These are phyloP conservation scores for Chondrosia reniformis DNA, from an alignment of 37 sponge, comb jelly and placozoan genomes.

Conservation along the genomic window DNA sequence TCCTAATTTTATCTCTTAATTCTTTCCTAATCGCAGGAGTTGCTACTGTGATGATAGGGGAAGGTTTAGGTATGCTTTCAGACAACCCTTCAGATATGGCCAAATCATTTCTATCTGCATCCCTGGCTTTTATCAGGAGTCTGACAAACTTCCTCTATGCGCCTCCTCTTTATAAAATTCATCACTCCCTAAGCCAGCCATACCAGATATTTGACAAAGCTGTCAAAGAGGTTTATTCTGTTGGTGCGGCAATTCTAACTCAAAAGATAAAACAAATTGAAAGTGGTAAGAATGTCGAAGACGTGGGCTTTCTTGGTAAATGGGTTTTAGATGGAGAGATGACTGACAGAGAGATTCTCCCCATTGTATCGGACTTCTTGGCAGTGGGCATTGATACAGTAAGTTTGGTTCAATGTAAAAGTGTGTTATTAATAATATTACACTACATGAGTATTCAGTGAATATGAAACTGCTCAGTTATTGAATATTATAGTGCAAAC, in stretches of 20 bases:
- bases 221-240: not conserved
- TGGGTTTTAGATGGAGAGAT: constrained; percentile 10
- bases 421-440: too few relatives aligned
- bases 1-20: not conserved
- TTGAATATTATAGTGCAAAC: too few relatives aligned
- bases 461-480: too few relatives aligned
- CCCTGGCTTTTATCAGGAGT: not conserved
- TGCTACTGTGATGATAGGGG: not conserved
- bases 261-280: not conserved
- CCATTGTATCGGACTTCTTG: constrained; percentile 26
- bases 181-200: not conserved
- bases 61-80: not conserved
- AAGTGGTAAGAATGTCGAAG: not conserved
- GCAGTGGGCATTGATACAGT: constrained; percentile 45
- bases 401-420: too few relatives aligned
- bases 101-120: not conserved
- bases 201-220: constrained; percentile 2
- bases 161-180: constrained; percentile 4
- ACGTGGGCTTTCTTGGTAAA: constrained; percentile 6
- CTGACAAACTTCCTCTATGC: not conserved
- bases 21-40: not conserved
- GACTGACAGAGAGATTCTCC: not conserved
- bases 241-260: not conserved
- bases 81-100: not conserved
- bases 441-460: too few relatives aligned